A percentile compares a stretch with the other conserved stretches of the same genome.
Evolutionary conservation across 2,113 vertebrate species (phyloP).

Genomic region (Spea multiplicata): DNA sequence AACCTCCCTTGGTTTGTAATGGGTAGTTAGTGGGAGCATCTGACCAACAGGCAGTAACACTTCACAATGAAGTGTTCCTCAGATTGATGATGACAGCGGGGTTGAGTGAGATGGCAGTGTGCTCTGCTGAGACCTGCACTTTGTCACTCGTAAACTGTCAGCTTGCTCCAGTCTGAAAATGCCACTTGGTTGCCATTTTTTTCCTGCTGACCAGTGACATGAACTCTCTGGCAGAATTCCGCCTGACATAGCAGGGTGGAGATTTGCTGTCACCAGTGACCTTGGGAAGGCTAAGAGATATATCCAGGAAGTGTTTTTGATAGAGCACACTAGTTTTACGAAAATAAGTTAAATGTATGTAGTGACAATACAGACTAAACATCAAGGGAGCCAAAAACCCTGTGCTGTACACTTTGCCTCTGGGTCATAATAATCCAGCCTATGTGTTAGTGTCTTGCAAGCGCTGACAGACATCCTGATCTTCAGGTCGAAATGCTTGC

Average conservation of each 20-base stretch:
- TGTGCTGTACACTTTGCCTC: background rate
- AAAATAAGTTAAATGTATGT: slow-evolving; percentile 3
- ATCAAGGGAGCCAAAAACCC: background rate
- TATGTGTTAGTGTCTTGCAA: background rate
- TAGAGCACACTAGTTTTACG: slow-evolving; percentile 26
- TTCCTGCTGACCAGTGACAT: slow-evolving; percentile 22
- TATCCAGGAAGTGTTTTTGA: slow-evolving; percentile 26
- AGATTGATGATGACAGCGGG: slow-evolving; percentile 25
- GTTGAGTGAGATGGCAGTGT: background rate
- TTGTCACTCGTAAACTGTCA: slow-evolving; percentile 39
- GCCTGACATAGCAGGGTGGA: slow-evolving; percentile 43
- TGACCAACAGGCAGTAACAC: slow-evolving; percentile 12
- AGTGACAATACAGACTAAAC: background rate
- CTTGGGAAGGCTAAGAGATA: slow-evolving; percentile 35
- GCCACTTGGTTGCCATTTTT: background rate
- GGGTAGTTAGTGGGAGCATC: slow-evolving; percentile 6
- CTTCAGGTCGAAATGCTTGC: too few relatives aligned
- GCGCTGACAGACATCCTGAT: too few relatives aligned
- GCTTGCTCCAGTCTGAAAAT: slow-evolving; percentile 28
- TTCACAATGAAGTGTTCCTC: slow-evolving; percentile 15
- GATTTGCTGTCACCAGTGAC: slow-evolving; percentile 42
- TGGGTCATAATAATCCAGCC: background rate
- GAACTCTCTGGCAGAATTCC: slow-evolving; percentile 29
- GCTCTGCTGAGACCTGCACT: slow-evolving; percentile 27
- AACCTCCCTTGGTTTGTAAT: background rate